A percentile compares a stretch with the other conserved stretches of the same genome.
Conservation (phyloP, 2,113 vertebrate species). For the Lepus americanus region DNA sequence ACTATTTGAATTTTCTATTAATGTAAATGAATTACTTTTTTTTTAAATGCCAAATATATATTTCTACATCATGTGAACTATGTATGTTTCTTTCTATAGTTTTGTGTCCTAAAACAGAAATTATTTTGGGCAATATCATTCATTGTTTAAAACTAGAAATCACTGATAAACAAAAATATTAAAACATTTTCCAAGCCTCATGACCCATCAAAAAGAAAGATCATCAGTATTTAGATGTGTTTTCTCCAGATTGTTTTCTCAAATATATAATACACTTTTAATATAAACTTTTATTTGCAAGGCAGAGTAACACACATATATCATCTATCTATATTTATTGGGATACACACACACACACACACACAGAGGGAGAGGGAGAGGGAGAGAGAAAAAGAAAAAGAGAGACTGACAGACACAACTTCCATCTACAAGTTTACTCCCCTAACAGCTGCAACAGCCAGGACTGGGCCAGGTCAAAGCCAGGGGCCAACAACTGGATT, state of each 20-base stretch:
- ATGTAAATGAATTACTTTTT: neutral
- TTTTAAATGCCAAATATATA: neutral
- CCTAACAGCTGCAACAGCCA: no score
- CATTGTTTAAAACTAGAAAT: constrained; percentile 45
- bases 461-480: no score
- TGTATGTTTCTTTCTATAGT: neutral
- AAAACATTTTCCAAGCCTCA: constrained; percentile 24
- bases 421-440: no score
- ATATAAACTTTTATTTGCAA: no score
- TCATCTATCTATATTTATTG: no score
- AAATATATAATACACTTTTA: neutral
- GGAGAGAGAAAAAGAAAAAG: no score
- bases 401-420: no score
- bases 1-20: constrained; percentile 32
- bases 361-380: no score
- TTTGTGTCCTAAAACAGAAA: neutral
- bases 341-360: no score
- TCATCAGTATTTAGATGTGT: neutral
- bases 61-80: neutral
- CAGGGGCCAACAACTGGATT: no score
- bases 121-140: constrained; percentile 40
- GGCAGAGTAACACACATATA: no score
- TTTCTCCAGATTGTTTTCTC: constrained; percentile 27
- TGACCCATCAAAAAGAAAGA: neutral
- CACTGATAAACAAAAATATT: constrained; percentile 11